Conservation (phyloP, 2,888 invertebrate species). For the Drosophila cyrtoloma region DNA sequence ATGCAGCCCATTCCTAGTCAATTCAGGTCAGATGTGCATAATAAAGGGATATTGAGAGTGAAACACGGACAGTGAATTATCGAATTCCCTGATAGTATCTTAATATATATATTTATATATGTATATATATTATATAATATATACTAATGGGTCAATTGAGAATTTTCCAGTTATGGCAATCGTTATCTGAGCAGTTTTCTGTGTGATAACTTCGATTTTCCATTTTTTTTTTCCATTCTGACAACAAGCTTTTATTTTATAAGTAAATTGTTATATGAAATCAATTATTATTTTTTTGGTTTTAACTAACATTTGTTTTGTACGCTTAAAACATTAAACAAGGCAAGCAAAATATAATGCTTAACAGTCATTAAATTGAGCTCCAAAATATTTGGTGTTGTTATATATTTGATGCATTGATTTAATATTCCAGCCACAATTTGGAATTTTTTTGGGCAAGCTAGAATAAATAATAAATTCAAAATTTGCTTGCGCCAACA, state of each 20-base stretch:
- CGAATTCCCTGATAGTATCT: neutral
- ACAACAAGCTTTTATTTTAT: too few relatives aligned
- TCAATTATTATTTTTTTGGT: too few relatives aligned
- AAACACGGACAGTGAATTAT: neutral
- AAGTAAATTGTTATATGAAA: too few relatives aligned
- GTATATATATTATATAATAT: neutral
- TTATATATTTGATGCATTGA: neutral
- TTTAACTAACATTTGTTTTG: too few relatives aligned
- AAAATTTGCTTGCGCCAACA: neutral
- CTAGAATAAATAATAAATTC: neutral
- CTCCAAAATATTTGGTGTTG: neutral
- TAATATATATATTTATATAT: too few relatives aligned
- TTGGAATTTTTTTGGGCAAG: neutral
- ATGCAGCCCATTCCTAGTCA: neutral
- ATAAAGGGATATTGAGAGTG: too few relatives aligned
- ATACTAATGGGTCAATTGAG: neutral
- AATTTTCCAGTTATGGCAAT: neutral
- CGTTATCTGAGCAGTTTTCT: neutral
- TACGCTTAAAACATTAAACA: too few relatives aligned
- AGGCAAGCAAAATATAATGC: too few relatives aligned
- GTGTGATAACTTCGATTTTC: too few relatives aligned
- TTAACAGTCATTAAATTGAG: neutral
- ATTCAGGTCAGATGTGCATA: conserved; percentile 1
- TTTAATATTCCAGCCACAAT: neutral
- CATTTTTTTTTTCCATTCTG: too few relatives aligned